Evolutionary conservation across 2,888 invertebrate genomes (phyloP), one percentile per base, ranked within the genome.

Genomic region (Tachina fera): DNA sequence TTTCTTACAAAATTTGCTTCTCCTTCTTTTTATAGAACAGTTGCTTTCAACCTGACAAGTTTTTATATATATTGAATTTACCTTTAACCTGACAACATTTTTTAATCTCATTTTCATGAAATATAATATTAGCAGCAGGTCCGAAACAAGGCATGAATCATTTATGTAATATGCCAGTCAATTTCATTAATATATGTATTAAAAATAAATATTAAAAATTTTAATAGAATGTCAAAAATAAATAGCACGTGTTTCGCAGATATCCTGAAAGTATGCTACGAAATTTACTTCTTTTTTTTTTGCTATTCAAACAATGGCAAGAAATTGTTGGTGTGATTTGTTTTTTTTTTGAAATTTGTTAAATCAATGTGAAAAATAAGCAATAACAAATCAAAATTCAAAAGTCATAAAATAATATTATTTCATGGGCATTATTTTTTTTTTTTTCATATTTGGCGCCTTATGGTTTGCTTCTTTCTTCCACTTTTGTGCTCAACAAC

Each of bases 351-450:
- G 47, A 60, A n/a, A 3, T 51, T 78, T 70, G 47, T 63, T 49
- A 51, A 67, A 67, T 80, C 72, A 80, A 58, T 80, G n/a, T n/a
- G 45, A 71, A 56, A 75, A 76, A 61, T 72, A 68, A 43, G 9
- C 13, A 70, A 76, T 63, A 70, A 56, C 9, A 76, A 70, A 70
- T 76, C 75, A 76, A 58, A 41, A 70, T 75, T 72, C 47, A 63
- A 79, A 63, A 72, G 53, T 16, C 16, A 51, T 51, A 43, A 70
- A 70, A 63, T 56, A 31, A 3, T 53, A 43, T 71, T 47, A 49
- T 47, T 47, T 31, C 53, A 22, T 45, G n/a, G 16, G 39, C 16
- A 49, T 31, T 10, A 47, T 60, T 43, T 71, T 13, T 41, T 63
- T 13, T 49, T 65, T 9, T 53, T 19, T 11, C 31, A 22, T 58